phyloP scores from a whole-genome alignment of 2,888 invertebrate species.

The Lottia gigantea region DNA sequence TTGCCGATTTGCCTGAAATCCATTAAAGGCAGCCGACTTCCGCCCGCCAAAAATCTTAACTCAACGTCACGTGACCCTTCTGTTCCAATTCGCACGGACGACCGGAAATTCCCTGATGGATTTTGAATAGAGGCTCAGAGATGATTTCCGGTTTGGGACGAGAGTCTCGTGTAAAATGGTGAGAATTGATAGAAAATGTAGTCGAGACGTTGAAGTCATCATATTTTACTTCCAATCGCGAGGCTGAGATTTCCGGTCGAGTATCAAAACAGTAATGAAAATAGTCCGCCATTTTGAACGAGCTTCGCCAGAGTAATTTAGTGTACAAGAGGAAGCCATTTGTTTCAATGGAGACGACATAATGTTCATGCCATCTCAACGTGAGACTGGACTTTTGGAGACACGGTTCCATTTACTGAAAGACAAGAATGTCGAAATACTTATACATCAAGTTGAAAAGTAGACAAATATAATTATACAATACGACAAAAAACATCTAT shows the following conservation, averaged over 20 bases:
- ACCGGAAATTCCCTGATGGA: constrained; percentile 10
- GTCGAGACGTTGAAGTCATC: neutral
- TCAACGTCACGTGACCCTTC: constrained; percentile 5
- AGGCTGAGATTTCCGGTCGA: neutral
- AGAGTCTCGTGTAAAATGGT: constrained; percentile 7
- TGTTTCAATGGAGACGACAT: too few species aligned
- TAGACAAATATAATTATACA: too few species aligned
- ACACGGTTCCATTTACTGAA: too few species aligned
- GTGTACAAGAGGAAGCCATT: too few species aligned
- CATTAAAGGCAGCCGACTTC: neutral
- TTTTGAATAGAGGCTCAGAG: constrained; percentile 7
- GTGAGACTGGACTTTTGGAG: too few species aligned
- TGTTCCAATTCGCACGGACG: constrained; percentile 4
- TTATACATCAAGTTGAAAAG: too few species aligned
- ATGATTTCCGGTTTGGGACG: constrained; percentile 5
- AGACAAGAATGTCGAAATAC: too few species aligned
- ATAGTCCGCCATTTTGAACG: too few species aligned
- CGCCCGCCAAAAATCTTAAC: constrained; percentile 8
- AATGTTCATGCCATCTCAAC: too few species aligned
- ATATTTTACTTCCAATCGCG: neutral
- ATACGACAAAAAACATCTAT: too few species aligned
- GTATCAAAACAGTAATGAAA: neutral
- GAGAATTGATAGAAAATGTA: neutral
- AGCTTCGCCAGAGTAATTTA: too few species aligned
- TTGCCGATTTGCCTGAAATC: constrained; percentile 2